Percentiles rank a stretch among this genome's conserved stretches.
Evolutionary conservation across 2,113 vertebrate genomes (phyloP).

Genomic region (Megatriorchis doriae): DNA sequence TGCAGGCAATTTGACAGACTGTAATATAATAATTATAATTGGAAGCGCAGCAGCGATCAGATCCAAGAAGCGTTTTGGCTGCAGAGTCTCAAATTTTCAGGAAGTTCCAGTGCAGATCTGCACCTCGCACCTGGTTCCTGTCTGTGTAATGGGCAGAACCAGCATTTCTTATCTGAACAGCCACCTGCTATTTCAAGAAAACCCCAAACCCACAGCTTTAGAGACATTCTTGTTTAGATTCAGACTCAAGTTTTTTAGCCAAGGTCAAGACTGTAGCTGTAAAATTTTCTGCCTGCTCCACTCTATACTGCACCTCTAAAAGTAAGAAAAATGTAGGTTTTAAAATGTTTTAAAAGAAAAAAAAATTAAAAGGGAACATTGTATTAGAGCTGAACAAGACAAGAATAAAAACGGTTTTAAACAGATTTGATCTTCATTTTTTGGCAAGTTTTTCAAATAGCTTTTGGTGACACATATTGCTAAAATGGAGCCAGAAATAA

Average conservation of each 20-base stretch:
- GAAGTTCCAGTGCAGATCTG: constrained; percentile 59
- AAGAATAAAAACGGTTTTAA: background rate
- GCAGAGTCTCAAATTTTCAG: constrained; percentile 17
- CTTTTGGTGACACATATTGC: background rate
- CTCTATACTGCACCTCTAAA: background rate
- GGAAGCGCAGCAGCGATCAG: background rate
- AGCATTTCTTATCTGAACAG: constrained; percentile 47
- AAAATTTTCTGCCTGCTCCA: background rate
- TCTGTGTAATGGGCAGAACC: constrained; percentile 32
- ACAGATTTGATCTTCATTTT: background rate
- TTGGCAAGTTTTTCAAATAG: background rate
- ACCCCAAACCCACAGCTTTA: background rate
- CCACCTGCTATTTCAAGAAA: constrained; percentile 47
- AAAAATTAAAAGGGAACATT: background rate
- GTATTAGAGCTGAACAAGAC: background rate
- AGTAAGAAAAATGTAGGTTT: background rate
- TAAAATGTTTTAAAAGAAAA: background rate
- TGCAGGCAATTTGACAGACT: background rate
- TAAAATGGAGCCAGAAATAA: background rate
- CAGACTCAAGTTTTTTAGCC: background rate
- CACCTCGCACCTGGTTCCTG: constrained; percentile 61
- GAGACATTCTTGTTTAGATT: constrained; percentile 14
- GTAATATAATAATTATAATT: background rate
- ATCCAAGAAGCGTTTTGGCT: constrained; percentile 42
- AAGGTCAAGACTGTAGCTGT: background rate